phyloP scores from a whole-genome alignment of 2,113 vertebrate genomes.

The Cyprinodon variegatus region DNA sequence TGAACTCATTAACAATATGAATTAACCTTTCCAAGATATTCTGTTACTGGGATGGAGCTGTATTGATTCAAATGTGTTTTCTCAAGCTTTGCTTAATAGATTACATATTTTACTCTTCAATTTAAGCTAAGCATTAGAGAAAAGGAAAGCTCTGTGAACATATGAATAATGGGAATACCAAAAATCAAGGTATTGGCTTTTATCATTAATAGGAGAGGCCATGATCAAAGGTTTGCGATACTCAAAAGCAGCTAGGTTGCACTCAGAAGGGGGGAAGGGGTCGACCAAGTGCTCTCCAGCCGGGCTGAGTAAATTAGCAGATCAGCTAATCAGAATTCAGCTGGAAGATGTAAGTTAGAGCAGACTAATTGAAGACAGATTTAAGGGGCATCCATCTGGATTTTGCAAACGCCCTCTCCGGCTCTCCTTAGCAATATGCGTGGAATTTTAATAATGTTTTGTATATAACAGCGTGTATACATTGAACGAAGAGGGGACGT shows the following conservation, averaged over 20 bases:
- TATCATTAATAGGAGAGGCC: conserved; percentile 72
- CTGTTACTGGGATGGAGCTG: conserved; percentile 5
- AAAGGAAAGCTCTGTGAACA: conserved; percentile 48
- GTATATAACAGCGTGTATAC: conserved; percentile 56
- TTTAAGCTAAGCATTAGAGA: conserved; percentile 50
- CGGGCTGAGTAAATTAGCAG: conserved; percentile 72
- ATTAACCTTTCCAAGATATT: not conserved
- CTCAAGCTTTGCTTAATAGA: conserved; percentile 56
- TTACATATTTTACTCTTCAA: conserved; percentile 40
- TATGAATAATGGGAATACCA: conserved; percentile 43
- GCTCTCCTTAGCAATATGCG: conserved; percentile 67
- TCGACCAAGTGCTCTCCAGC: conserved; percentile 74
- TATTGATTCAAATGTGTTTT: conserved; percentile 60
- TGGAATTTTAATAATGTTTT: conserved; percentile 77
- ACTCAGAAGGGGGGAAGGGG: conserved; percentile 64
- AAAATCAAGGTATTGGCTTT: conserved; percentile 72
- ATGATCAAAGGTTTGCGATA: conserved; percentile 81
- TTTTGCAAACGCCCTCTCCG: conserved; percentile 42
- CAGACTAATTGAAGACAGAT: conserved; percentile 78
- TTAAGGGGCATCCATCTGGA: conserved; percentile 75
- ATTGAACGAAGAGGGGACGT: conserved; percentile 1
- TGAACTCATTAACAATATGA: not conserved
- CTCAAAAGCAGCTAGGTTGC: conserved; percentile 70
- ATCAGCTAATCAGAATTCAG: conserved; percentile 80
- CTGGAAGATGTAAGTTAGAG: conserved; percentile 74